These are phyloP conservation scores for Oithona nana DNA, from an alignment of 2,888 invertebrate genomes.

Conservation along the genomic window DNA sequence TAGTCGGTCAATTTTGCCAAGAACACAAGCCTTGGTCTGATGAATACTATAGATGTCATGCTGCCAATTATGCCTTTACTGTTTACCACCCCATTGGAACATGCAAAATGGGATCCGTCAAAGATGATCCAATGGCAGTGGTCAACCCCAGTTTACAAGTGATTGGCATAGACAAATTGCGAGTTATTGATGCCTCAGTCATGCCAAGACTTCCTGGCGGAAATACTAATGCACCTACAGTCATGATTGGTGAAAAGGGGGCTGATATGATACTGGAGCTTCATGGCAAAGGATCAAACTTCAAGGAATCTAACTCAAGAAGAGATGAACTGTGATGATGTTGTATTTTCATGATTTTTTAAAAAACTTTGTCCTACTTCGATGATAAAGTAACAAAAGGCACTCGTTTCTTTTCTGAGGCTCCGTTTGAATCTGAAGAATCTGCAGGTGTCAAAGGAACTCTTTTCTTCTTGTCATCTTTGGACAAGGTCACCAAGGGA, in stretches of 20 bases:
- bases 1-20: neutral
- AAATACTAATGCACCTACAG: slow-evolving; percentile 29
- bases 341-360: no score
- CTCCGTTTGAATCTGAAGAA: no score
- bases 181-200: slow-evolving; percentile 27
- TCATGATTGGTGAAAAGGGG: slow-evolving; percentile 79
- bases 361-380: no score
- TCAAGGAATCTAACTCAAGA: no score
- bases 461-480: no score
- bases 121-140: slow-evolving; percentile 30
- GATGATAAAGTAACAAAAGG: no score
- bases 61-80: slow-evolving; percentile 66
- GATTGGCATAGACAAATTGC: slow-evolving; percentile 24
- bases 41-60: slow-evolving; percentile 67
- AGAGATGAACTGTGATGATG: no score
- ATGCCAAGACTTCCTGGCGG: slow-evolving; percentile 26
- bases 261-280: slow-evolving; percentile 74
- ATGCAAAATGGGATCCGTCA: slow-evolving; percentile 59
- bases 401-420: no score
- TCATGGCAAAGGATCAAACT: no score
- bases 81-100: slow-evolving; percentile 70
- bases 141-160: slow-evolving; percentile 19
- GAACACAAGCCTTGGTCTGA: slow-evolving; percentile 39
- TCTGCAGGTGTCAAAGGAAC: no score
- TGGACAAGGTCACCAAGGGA: neutral